Evolutionary conservation across 2,888 invertebrate genomes (phyloP), one percentile per base, ranked within the genome.

Genomic region (Ormia ochracea): DNA sequence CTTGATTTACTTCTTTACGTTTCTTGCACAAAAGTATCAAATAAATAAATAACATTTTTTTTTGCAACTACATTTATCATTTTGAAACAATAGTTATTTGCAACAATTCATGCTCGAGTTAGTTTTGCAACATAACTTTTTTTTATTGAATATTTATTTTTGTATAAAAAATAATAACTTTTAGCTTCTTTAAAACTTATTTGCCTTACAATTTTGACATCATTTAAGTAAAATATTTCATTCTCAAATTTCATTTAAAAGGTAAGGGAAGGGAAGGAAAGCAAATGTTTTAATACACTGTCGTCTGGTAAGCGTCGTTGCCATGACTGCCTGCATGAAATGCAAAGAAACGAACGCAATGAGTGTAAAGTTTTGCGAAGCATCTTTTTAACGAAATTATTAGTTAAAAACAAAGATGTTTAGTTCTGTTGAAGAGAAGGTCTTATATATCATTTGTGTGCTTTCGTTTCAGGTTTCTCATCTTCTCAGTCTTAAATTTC

Each of bases 221-320:
- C 65, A 79, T 75, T 75, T 79, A 70, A 79, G 74, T 43, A 52
- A 50, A 52, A 38, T 65, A 12, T 63, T 28, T 23, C 31, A 5
- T 54, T 23, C n/a, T 78, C 69, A 52, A 56, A 48, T 68, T 73
- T 41, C 68, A 48, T 48, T 33, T 19, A 26, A 17, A 14, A 17
- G 17, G n/a, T n/a, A 14, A 41, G 17, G 14, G 1, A 17, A 9
- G 7, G 7, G 10, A 10, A 54, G 21, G 56, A 26, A 54, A 69
- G 10, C 14, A 50, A 38, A 72, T 54, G 26, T 48, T 59, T 41
- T 59, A 38, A 45, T 17, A 19, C 54, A 45, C 14, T 56, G 10
- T 43, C 14, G 4, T 36, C 1, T 38, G 58, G 26, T 38, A 38
- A 50, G 59, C 36, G 17, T 10, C 31, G 63, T 73, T 73, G 73